phyloP scores from a whole-genome alignment of 2,888 invertebrate genomes.

The Aphidoletes aphidimyza region DNA sequence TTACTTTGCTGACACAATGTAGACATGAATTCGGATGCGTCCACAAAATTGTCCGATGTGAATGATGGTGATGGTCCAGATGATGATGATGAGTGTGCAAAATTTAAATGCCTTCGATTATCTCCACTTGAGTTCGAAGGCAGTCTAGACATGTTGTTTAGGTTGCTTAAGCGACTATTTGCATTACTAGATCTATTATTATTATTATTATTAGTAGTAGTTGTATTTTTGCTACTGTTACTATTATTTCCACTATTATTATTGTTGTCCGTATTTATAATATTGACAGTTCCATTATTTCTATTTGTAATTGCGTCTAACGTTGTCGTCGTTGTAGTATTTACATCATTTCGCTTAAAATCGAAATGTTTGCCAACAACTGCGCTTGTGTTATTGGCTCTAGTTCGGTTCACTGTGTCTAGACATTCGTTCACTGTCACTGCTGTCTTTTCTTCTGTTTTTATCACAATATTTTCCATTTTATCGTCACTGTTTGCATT shows the following conservation, averaged over 20 bases:
- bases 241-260: conserved; percentile 57
- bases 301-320: conserved; percentile 54
- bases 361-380: conserved; percentile 30
- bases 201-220: no score
- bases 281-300: conserved; percentile 60
- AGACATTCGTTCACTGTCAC: not conserved
- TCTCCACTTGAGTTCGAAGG: not conserved
- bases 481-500: conserved; percentile 51
- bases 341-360: conserved; percentile 32
- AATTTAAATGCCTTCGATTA: conserved; percentile 18
- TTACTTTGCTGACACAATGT: conserved; percentile 22
- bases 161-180: conserved; percentile 12
- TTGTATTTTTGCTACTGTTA: conserved; percentile 47
- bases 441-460: conserved; percentile 55
- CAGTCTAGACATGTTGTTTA: conserved; percentile 28
- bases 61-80: conserved; percentile 19
- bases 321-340: not conserved
- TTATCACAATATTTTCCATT: conserved; percentile 56
- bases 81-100: conserved; percentile 15
- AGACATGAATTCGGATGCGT: conserved; percentile 1
- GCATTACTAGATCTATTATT: conserved; percentile 42
- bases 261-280: conserved; percentile 60
- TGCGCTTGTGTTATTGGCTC: not conserved
- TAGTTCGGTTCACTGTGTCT: conserved; percentile 48
- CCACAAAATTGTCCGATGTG: not conserved